phyloP scores from a whole-genome alignment of 2,797 vertebrate genomes.

The Glossophaga mutica region DNA sequence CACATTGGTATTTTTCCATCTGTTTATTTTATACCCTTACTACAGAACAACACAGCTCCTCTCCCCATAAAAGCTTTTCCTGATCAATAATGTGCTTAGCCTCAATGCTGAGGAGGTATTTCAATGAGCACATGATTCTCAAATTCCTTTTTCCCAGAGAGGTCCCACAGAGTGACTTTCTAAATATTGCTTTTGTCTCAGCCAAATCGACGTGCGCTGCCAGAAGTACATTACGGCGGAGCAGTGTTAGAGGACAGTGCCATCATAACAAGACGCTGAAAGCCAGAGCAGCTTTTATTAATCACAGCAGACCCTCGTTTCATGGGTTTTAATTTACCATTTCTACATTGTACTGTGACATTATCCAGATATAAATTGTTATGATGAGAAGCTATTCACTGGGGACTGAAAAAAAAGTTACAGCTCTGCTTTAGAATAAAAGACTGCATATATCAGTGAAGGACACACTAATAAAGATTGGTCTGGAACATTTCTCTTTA shows the following conservation, averaged over 20 bases:
- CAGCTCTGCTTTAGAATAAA: conserved; percentile 78
- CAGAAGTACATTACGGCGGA: conserved; percentile 80
- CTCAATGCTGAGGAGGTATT: conserved; percentile 68
- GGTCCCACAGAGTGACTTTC: conserved; percentile 77
- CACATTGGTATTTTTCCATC: conserved; percentile 14
- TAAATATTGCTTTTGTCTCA: conserved; percentile 84
- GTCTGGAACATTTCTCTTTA: conserved; percentile 87
- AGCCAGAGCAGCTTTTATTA: conserved; percentile 82
- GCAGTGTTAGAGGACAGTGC: conserved; percentile 79
- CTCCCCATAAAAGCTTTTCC: conserved; percentile 1
- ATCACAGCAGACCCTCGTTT: conserved; percentile 82
- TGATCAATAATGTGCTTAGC: conserved; percentile 73
- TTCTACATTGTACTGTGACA: conserved; percentile 84
- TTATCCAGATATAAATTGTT: conserved; percentile 88
- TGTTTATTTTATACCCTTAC: conserved; percentile 27
- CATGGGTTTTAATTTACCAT: conserved; percentile 83
- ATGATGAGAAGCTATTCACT: conserved; percentile 85
- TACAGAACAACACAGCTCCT: not conserved
- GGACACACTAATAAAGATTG: conserved; percentile 85
- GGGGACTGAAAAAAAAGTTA: conserved; percentile 73
- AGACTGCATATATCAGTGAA: conserved; percentile 84
- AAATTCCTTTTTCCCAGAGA: conserved; percentile 75
- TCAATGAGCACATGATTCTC: conserved; percentile 79
- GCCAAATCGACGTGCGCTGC: conserved; percentile 80
- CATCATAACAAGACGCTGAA: conserved; percentile 83